Percentiles rank a stretch among this genome's conserved stretches.
These are phyloP conservation scores for Pseudois nayaur DNA, from an alignment of 2,113 vertebrate genomes.

Conservation along the genomic window DNA sequence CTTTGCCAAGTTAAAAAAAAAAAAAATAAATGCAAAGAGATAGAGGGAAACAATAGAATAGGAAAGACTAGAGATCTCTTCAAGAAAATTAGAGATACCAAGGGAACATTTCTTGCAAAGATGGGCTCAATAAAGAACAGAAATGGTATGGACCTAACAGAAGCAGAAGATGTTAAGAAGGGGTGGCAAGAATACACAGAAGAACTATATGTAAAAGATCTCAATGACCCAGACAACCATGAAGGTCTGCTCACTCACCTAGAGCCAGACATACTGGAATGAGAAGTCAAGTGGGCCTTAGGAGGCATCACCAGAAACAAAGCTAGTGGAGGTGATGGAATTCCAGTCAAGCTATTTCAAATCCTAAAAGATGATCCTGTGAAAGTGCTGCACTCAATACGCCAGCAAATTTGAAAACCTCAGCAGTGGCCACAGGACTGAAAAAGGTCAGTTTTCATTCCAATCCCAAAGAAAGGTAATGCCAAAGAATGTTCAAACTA, in stretches of 20 bases:
- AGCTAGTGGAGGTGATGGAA: not conserved
- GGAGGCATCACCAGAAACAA: not conserved
- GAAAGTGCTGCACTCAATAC: not conserved
- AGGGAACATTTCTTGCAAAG: not conserved
- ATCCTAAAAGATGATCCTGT: not conserved
- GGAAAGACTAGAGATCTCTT: not conserved
- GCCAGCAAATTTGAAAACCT: not conserved
- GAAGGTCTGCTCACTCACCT: not conserved
- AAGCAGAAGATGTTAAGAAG: not conserved
- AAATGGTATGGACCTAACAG: not conserved
- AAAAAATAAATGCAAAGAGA: not conserved
- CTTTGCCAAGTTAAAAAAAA: not conserved
- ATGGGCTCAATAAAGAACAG: not conserved
- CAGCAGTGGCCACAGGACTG: not conserved
- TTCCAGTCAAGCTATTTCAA: not conserved
- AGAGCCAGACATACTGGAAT: not conserved
- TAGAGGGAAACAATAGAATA: not conserved
- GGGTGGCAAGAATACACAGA: not conserved
- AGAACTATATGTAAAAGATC: not conserved
- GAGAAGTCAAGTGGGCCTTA: fast-evolving
- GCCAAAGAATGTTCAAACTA: not conserved
- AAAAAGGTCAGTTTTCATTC: not conserved
- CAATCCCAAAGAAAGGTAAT: not conserved
- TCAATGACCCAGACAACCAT: not conserved
- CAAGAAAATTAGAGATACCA: not conserved